phyloP scores from a whole-genome alignment of 1,140 invertebrate genomes.

The Dufourea novaeangliae region DNA sequence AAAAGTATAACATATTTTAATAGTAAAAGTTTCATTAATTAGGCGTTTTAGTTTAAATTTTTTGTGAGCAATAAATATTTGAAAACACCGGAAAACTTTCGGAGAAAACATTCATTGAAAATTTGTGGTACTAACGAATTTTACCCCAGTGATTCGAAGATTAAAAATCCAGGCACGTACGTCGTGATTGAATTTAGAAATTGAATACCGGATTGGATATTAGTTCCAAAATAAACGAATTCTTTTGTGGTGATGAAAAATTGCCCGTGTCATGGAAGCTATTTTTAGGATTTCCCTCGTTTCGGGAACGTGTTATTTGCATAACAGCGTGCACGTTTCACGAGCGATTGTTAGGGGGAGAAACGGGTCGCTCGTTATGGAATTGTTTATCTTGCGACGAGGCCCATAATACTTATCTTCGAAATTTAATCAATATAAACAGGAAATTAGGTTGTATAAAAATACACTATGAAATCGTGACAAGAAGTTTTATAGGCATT shows the following conservation, averaged over 20 bases:
- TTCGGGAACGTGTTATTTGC: neutral
- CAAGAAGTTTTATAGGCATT: too few species aligned
- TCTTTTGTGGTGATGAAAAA: neutral
- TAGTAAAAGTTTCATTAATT: too few species aligned
- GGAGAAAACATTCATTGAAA: too few species aligned
- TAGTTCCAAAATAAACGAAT: neutral
- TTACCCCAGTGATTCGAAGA: neutral
- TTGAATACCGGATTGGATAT: neutral
- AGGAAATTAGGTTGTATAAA: too few species aligned
- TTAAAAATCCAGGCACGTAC: neutral
- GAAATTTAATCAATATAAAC: too few species aligned
- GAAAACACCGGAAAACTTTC: too few species aligned
- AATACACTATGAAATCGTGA: too few species aligned
- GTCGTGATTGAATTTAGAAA: neutral
- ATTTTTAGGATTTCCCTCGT: neutral
- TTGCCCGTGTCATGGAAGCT: neutral
- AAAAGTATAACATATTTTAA: too few species aligned
- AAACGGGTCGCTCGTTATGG: neutral
- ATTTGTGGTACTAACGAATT: too few species aligned
- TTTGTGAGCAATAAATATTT: too few species aligned
- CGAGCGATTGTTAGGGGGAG: neutral
- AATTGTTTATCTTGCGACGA: neutral
- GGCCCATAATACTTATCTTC: neutral
- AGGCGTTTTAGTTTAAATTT: too few species aligned
- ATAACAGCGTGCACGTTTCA: neutral